Evolutionary conservation across 53 echinoderm and acorn worm genomes (phyloP), one percentile per base, ranked within the genome.

Genomic region (Paelopatides confundens): DNA sequence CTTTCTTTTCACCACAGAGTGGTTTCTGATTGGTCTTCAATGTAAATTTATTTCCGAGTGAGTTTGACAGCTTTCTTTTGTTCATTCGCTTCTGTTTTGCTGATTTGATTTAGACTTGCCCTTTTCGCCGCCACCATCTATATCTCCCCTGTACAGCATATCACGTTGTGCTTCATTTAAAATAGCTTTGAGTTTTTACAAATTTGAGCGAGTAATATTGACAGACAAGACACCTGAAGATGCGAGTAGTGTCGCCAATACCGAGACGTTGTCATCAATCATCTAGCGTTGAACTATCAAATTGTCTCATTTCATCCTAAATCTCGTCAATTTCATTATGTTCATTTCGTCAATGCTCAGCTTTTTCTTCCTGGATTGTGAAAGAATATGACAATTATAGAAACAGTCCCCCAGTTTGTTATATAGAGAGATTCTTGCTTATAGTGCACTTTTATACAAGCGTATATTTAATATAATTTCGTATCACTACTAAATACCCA

Each of bases 301-400:
- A 74, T 74, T 40, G 31, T 74, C 74, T 8, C 40, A 43, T 74
- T 74, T 46, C 74, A 74, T 74, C 26, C 28, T n/a, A 74, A 74
- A 40, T 39, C 39, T 74, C 43, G 74, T 74, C 74, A 74, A 74
- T 74, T 46, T 46, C 26, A 46, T 74, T 23, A 74, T 74, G 38
- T 74, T 39, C 74, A 23, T 46, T 39, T 40, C 6, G 43, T 74
- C 74, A 39, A 46, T 40, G 74, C 40, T 18, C 58, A n/a, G 58
- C 58, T 18, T n/a, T 23, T 23, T 58, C 0, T 23, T 1, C 58
- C 24, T n/a, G 6, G 21, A n/a, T 58, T 18, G 0, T 58, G 58
- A 58, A n/a, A 4, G 58, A 58, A 21, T 58, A 4, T 23, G 58
- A 4, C 58, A 58, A 21, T 58, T 23, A 58, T 2, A 58, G 43